These are phyloP conservation scores for Sebastes iracundus DNA, from an alignment of 2,797 vertebrate species.

Conservation along the genomic window DNA sequence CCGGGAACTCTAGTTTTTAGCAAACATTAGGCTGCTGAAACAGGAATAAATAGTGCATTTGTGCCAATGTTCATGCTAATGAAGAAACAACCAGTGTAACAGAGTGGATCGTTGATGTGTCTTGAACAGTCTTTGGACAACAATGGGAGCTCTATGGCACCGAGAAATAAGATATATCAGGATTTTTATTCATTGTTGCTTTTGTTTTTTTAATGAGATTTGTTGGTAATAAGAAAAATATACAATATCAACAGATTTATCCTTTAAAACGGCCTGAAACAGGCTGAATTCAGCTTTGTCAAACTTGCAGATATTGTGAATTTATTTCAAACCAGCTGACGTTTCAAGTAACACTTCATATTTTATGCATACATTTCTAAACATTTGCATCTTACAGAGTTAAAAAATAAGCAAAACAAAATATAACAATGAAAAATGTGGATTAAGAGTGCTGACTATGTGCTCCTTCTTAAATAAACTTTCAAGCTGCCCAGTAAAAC, in stretches of 20 bases:
- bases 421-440: background rate
- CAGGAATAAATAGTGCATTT: background rate
- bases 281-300: fast-evolving
- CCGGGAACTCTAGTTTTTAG: background rate
- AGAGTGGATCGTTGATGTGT: background rate
- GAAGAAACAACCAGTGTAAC: background rate
- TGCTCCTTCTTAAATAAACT: background rate
- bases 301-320: background rate
- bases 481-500: background rate
- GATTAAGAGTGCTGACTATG: background rate
- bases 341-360: background rate
- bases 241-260: background rate
- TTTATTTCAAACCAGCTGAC: background rate
- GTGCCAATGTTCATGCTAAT: background rate
- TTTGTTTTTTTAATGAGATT: background rate
- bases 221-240: background rate
- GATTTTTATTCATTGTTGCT: background rate
- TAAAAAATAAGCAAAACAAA: background rate
- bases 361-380: background rate
- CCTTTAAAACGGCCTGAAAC: background rate
- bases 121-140: background rate
- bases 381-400: background rate
- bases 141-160: background rate
- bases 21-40: background rate
- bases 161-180: background rate